phyloP scores from a whole-genome alignment of 1,140 invertebrate genomes.

The Aphis craccivora region DNA sequence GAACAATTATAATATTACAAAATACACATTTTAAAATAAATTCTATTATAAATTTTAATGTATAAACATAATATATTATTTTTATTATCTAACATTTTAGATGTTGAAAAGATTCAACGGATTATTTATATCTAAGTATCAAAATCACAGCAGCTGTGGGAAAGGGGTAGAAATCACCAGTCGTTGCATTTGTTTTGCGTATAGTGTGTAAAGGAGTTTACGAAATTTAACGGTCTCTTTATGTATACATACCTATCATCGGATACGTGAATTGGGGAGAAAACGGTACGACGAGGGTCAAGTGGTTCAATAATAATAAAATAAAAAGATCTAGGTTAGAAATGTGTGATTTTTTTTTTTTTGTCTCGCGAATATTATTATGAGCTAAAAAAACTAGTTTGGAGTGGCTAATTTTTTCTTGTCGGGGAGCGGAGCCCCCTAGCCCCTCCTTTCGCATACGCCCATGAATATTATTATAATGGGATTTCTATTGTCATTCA shows the following conservation, averaged over 20 bases:
- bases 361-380: not conserved
- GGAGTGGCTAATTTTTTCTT: conserved; percentile 41
- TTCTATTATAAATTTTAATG: not conserved
- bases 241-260: not conserved
- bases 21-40: not conserved
- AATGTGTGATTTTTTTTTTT: conserved; percentile 24
- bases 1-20: not conserved
- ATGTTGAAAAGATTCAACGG: not conserved
- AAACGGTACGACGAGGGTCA: conserved; percentile 37
- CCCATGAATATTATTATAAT: conserved; percentile 54
- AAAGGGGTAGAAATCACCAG: conserved; percentile 22
- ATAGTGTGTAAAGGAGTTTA: conserved; percentile 37
- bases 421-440: not conserved
- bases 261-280: conserved; percentile 6
- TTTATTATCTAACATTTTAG: not conserved
- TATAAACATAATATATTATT: not conserved
- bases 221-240: conserved; percentile 52
- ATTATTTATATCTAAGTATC: conserved; percentile 5
- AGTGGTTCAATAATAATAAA: conserved; percentile 9
- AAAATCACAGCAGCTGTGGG: not conserved
- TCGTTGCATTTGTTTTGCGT: conserved; percentile 22
- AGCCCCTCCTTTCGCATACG: conserved; percentile 42
- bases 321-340: conserved; percentile 17
- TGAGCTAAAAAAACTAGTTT: conserved; percentile 32
- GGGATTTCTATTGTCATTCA: conserved; percentile 49